phyloP scores from a whole-genome alignment of 2,113 vertebrate genomes.

The Pterophyllum scalare region DNA sequence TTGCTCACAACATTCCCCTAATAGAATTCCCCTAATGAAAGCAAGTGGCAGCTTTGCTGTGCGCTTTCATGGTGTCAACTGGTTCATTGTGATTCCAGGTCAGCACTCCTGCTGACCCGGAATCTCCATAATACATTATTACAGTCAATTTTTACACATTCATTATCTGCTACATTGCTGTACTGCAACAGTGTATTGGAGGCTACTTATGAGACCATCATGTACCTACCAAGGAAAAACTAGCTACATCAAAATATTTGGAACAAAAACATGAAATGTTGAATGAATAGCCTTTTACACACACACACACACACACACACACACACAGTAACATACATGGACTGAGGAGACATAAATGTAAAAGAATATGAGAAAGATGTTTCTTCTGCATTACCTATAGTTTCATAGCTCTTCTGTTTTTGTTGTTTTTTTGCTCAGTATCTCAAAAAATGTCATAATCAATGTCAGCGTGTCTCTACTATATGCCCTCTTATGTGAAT shows the following conservation, averaged over 20 bases:
- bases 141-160: not conserved
- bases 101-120: not conserved
- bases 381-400: not conserved
- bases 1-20: no score
- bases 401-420: not conserved
- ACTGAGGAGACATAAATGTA: not conserved
- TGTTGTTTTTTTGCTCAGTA: not conserved
- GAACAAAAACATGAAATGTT: constrained; percentile 34
- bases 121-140: not conserved
- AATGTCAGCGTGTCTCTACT: not conserved
- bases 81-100: no score
- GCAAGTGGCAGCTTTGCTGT: not conserved
- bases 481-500: constrained; percentile 13
- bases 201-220: constrained; percentile 15
- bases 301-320: not conserved
- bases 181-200: not conserved
- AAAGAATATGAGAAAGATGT: not conserved
- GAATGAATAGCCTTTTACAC: not conserved
- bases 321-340: not conserved
- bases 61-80: not conserved
- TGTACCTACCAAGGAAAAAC: constrained; percentile 28
- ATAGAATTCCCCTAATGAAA: not conserved
- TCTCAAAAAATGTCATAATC: not conserved
- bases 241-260: not conserved
- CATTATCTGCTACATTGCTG: not conserved